These are phyloP conservation scores for Ctenosaura bakeri DNA, from an alignment of 2,797 vertebrate species.

Conservation along the genomic window DNA sequence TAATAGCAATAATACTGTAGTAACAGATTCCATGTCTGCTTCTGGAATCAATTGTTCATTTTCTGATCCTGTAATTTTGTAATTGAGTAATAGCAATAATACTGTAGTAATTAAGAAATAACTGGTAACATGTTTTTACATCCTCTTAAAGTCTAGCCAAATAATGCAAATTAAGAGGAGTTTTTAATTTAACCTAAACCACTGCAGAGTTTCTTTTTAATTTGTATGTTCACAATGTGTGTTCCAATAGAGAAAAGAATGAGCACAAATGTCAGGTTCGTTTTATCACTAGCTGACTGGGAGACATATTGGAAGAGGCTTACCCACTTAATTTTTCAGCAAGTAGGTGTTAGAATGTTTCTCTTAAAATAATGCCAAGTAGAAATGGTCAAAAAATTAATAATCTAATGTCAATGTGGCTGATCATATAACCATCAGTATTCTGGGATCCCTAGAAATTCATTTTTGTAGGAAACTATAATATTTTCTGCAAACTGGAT, in stretches of 20 bases:
- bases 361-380: conserved; percentile 42
- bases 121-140: too few relatives aligned
- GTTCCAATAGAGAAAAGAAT: conserved; percentile 29
- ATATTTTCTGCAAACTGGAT: conserved; percentile 16
- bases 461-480: conserved; percentile 6
- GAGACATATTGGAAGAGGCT: conserved; percentile 50
- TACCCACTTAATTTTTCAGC: conserved; percentile 59
- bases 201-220: too few relatives aligned
- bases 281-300: conserved; percentile 59
- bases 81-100: too few relatives aligned
- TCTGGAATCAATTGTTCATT: too few relatives aligned
- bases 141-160: neutral
- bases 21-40: too few relatives aligned
- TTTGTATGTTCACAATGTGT: neutral
- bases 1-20: too few relatives aligned
- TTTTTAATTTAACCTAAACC: too few relatives aligned
- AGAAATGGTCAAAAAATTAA: conserved; percentile 48
- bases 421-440: conserved; percentile 41
- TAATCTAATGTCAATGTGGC: conserved; percentile 24
- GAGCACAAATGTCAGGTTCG: conserved; percentile 18
- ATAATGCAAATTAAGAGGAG: neutral
- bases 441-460: conserved; percentile 16
- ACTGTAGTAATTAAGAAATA: too few relatives aligned
- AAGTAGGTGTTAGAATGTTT: conserved; percentile 49
- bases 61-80: too few relatives aligned